Percentiles rank a stretch among this genome's conserved stretches.
Evolutionary conservation across 2,888 invertebrate species (phyloP).

Genomic region (Hypomecis atomaria): DNA sequence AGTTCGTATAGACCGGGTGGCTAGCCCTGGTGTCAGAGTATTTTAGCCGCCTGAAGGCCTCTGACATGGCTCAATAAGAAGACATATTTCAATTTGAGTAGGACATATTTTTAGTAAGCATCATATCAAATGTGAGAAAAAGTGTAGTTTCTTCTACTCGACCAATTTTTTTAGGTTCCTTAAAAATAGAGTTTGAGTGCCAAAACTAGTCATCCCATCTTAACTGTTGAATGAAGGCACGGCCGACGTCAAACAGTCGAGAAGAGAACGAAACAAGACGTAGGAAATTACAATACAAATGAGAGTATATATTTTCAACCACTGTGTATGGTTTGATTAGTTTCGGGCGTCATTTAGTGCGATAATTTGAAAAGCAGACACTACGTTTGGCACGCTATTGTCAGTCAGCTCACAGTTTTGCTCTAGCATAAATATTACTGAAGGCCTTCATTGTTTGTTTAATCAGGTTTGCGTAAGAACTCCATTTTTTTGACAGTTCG

Average conservation of each 20-base stretch:
- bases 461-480: slow-evolving; percentile 24
- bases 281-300: slow-evolving; percentile 33
- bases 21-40: no score
- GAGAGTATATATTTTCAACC: slow-evolving; percentile 23
- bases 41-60: no score
- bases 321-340: slow-evolving; percentile 39
- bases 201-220: background rate
- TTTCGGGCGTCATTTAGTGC: slow-evolving; percentile 41
- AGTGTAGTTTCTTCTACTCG: no score
- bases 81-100: no score
- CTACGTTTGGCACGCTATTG: slow-evolving; percentile 36
- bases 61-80: no score
- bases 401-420: slow-evolving; percentile 25
- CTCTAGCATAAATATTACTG: slow-evolving; percentile 24
- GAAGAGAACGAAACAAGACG: slow-evolving; percentile 18
- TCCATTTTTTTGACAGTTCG: slow-evolving; percentile 18
- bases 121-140: no score
- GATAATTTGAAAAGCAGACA: slow-evolving; percentile 34
- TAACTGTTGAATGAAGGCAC: slow-evolving; percentile 21
- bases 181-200: no score
- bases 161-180: no score
- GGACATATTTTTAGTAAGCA: no score
- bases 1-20: no score
- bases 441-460: slow-evolving; percentile 32
- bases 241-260: slow-evolving; percentile 25